Evolutionary conservation across 2,888 invertebrate genomes (phyloP), one percentile per base, ranked within the genome.

Genomic region (Drosophila aldrichi): DNA sequence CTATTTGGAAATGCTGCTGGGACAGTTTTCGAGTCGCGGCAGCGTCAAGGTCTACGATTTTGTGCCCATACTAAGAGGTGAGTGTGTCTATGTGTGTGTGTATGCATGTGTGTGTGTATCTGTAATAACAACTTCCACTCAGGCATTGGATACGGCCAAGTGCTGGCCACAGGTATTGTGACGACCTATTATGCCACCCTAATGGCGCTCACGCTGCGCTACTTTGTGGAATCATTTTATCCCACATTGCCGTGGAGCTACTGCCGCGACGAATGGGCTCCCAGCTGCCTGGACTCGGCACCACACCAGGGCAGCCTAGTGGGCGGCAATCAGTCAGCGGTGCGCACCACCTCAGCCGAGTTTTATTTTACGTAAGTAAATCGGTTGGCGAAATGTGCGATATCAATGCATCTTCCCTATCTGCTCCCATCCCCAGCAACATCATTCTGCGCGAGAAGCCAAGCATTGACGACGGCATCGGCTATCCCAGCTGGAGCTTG

Each of bases 1-100:
- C 84, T 96, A 95, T 81, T 92, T 96, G 93, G 96, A 96, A 92
- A 95, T 96, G 93, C 91, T 95, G 8, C 91, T 96, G 43, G 96
- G 96, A 1, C 96, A 96, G 91, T 96, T 96, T 88, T 95, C 95
- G 22, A 95, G 95, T 72, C 94, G 94, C 66, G 96, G 96, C 20
- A 95, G 95, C 67, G 95, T 95, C 7, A 95, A 95, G 81, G 94
- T 95, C 32, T 94, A 92, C 70, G 96, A 96, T 71, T 93, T 95
- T 82, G 93, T 94, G 4, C 96, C 96, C 18, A 94, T 95, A 1
- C 94, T 96, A 90, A 95, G 95, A 94, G 96, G 96, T 96, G 83
- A 83, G 82, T 10, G 32, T 32, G 32, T 9, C 6, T 32, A 6
- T 32, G 34, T 9, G 16, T 4, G 96, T 95, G 84, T 82, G 81